Conservation (phyloP, 2,888 invertebrate genomes). For the Dysmachus trigonus region DNA sequence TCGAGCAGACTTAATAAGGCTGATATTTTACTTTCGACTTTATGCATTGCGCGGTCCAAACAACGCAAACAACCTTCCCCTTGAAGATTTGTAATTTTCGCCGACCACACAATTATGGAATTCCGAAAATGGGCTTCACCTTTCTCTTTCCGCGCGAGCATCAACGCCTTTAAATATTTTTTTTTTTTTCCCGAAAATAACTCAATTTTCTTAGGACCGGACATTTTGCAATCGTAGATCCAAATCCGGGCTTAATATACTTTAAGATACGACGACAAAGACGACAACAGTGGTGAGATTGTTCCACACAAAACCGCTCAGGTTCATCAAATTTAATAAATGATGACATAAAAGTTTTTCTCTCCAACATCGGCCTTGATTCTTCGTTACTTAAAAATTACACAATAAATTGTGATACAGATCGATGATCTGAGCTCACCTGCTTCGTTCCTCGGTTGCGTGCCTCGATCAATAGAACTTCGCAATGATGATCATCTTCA, state of each 20-base stretch:
- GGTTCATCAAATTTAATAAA: neutral
- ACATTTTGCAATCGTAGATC: neutral
- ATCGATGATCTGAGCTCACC: neutral
- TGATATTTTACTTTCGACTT: slow-evolving; percentile 26
- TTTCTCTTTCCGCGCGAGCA: neutral
- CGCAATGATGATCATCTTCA: neutral
- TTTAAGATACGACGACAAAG: too few relatives aligned
- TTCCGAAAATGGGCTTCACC: slow-evolving; percentile 17
- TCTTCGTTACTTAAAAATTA: neutral
- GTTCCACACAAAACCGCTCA: neutral
- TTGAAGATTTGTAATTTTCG: slow-evolving; percentile 5
- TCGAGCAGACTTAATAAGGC: neutral
- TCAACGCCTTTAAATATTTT: neutral
- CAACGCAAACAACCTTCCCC: slow-evolving; percentile 30
- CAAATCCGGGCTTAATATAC: neutral
- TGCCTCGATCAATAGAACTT: neutral
- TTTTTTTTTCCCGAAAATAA: neutral
- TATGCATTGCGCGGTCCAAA: neutral
- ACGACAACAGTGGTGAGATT: too few relatives aligned
- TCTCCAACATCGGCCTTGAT: neutral
- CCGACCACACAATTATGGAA: neutral
- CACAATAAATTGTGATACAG: neutral
- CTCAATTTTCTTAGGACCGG: neutral
- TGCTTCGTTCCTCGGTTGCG: neutral
- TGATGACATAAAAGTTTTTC: slow-evolving; percentile 4